A percentile compares a stretch with the other conserved stretches of the same genome.
Conservation (phyloP, 37 sponge, comb jelly and placozoan genomes). For the Haliclona indistincta region DNA sequence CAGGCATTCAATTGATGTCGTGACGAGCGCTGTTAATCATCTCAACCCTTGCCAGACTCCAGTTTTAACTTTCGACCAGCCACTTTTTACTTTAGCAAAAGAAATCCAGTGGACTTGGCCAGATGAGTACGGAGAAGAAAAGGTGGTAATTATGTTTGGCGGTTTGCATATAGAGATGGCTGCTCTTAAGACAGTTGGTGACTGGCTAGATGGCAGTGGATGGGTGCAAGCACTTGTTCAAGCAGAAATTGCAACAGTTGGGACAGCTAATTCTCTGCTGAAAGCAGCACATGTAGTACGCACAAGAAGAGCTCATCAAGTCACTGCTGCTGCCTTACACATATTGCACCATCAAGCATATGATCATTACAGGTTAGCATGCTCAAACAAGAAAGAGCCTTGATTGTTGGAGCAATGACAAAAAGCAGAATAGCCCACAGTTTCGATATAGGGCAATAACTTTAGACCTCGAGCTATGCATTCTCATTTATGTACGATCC, state of each 20-base stretch:
- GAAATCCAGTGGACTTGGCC: slow-evolving; percentile 38
- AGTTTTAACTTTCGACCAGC: slow-evolving; percentile 42
- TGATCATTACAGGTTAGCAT: too few species aligned
- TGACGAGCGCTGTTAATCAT: slow-evolving; percentile 25
- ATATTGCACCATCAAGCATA: too few species aligned
- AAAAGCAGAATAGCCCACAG: too few species aligned
- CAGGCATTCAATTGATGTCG: slow-evolving; percentile 21
- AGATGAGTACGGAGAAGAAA: slow-evolving; percentile 21
- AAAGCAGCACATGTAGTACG: slow-evolving; percentile 18
- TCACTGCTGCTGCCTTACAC: too few species aligned
- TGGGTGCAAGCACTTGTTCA: slow-evolving; percentile 33
- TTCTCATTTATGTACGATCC: too few species aligned
- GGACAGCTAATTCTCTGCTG: slow-evolving; percentile 12
- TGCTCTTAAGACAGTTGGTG: slow-evolving; percentile 19
- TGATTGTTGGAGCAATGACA: too few species aligned
- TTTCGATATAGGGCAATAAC: too few species aligned
- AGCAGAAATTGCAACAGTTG: slow-evolving; percentile 25
- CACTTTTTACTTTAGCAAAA: slow-evolving; percentile 43
- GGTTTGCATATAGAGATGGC: too few species aligned
- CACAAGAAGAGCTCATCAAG: too few species aligned
- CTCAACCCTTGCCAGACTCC: slow-evolving; percentile 34
- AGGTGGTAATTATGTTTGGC: slow-evolving; percentile 41
- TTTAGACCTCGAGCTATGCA: too few species aligned
- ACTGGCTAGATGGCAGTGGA: slow-evolving; percentile 36
- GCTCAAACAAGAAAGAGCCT: too few species aligned